Evolutionary conservation across 92 coral and sea anemone genomes (phyloP), one percentile per base, ranked within the genome.

Genomic region (Actinostola sp.): DNA sequence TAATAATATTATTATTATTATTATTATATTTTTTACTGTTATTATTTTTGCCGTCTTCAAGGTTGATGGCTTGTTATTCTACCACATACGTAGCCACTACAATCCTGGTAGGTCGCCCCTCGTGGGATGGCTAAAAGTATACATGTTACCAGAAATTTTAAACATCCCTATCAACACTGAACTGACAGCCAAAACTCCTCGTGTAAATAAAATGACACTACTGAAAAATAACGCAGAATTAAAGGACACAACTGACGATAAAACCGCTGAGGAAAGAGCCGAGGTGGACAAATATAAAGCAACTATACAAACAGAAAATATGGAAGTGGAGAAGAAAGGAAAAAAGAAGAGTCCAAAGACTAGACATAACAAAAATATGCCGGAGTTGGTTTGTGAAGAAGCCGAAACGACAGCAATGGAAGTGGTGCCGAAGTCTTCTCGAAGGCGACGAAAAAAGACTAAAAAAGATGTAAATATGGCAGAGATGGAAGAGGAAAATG

Each of bases 41-140:
- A n/a, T n/a, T n/a, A n/a, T n/a, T n/a, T n/a, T n/a, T n/a, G n/a
- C n/a, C n/a, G n/a, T 19, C 24, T 21, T 71, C 8, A 49, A 93
- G 98, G 93, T 93, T 27, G 98, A 93, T 65, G 98, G 98, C 9
- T 60, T 93, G 80, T 68, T 93, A 31, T 93, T 93, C 85, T 93
- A 87, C 50, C 98, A 93, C 69, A 93, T 91, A 71, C 81, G 91
- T 63, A 81, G 94, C 8, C 98, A 93, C 55, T 93, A 93, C 77
- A 71, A 80, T 5, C 92, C 78, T 4, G 97, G 98, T 20, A 88
- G 93, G 27, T 88, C 98, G 10, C 98, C 98, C 14, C 84, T 93
- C 48, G 98, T 93, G 23, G 98, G 97, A 0, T 93, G 98, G 97
- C 78, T 93, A 8, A 91, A 93, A 66, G 88, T 89, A 33, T 78